Evolutionary conservation across 1,140 invertebrate species (phyloP).

Genomic region (Tenebrio molitor): DNA sequence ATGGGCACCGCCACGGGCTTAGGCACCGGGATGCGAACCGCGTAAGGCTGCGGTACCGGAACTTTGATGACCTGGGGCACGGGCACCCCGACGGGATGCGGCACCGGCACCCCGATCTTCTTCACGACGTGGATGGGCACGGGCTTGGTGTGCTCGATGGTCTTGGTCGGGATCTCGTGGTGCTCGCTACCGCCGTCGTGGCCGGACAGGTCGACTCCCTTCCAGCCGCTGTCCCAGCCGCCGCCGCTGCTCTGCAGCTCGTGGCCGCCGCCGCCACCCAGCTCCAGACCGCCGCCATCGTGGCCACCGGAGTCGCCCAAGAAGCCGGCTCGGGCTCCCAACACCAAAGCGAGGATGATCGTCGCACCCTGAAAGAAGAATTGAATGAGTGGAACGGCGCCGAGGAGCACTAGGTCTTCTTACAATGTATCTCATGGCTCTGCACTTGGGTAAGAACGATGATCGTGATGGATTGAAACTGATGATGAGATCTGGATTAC

Average conservation of each 20-base stretch:
- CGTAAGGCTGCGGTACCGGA: constrained; percentile 82
- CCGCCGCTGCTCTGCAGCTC: constrained; percentile 29
- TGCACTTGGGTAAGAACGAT: constrained; percentile 30
- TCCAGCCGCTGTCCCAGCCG: constrained; percentile 57
- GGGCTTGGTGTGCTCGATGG: constrained; percentile 76
- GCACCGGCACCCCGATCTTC: constrained; percentile 81
- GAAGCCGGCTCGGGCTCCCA: constrained; percentile 46
- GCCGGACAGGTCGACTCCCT: constrained; percentile 43
- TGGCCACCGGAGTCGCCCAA: constrained; percentile 49
- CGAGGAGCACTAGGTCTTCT: not conserved
- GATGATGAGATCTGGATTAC: constrained; percentile 37
- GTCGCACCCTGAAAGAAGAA: constrained; percentile 43
- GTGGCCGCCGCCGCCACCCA: constrained; percentile 56
- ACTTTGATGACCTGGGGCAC: constrained; percentile 81
- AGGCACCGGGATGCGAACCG: constrained; percentile 78
- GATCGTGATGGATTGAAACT: constrained; percentile 28
- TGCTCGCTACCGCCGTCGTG: constrained; percentile 58
- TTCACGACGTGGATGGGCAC: constrained; percentile 81
- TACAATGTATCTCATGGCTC: constrained; percentile 24
- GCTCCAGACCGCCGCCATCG: constrained; percentile 54
- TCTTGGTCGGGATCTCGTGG: constrained; percentile 68
- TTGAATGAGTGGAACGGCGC: not conserved
- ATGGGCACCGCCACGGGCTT: constrained; percentile 81
- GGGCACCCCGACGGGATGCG: constrained; percentile 80
- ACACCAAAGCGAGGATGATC: constrained; percentile 46